phyloP scores from a whole-genome alignment of 2,113 vertebrate species.

The Genyomyrus donnyi region DNA sequence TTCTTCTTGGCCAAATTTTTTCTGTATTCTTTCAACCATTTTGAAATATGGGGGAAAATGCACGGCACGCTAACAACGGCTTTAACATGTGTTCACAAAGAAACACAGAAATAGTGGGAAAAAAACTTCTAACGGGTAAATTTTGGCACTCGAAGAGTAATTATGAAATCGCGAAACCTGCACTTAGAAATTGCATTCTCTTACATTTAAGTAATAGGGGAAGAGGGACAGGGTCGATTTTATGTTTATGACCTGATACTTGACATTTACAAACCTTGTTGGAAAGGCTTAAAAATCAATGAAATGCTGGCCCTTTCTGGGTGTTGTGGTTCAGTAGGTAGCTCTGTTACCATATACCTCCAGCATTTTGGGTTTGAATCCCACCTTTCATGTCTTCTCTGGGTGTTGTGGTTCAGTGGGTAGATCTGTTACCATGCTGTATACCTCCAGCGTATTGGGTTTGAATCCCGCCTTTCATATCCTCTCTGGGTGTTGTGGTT shows the following conservation, averaged over 20 bases:
- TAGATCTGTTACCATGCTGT: background rate
- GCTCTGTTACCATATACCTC: background rate
- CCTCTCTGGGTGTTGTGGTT: background rate
- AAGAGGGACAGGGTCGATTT: background rate
- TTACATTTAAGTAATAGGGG: background rate
- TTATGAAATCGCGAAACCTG: background rate
- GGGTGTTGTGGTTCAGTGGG: background rate
- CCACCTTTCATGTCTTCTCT: background rate
- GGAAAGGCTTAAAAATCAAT: background rate
- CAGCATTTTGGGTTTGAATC: background rate
- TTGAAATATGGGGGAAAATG: background rate
- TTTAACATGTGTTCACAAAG: background rate
- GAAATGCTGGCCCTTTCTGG: background rate
- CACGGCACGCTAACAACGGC: background rate
- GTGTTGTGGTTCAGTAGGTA: background rate
- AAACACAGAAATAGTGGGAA: background rate
- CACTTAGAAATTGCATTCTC: background rate
- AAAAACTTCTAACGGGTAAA: background rate
- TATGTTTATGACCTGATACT: background rate
- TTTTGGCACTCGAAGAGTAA: background rate
- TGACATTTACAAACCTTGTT: background rate
- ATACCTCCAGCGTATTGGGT: background rate
- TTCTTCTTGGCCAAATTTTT: background rate
- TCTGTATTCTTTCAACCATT: background rate
- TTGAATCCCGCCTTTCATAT: background rate